Percentiles rank a stretch among this genome's conserved stretches.
Conservation (phyloP, 2,797 vertebrate genomes). For the Champsocephalus gunnari region DNA sequence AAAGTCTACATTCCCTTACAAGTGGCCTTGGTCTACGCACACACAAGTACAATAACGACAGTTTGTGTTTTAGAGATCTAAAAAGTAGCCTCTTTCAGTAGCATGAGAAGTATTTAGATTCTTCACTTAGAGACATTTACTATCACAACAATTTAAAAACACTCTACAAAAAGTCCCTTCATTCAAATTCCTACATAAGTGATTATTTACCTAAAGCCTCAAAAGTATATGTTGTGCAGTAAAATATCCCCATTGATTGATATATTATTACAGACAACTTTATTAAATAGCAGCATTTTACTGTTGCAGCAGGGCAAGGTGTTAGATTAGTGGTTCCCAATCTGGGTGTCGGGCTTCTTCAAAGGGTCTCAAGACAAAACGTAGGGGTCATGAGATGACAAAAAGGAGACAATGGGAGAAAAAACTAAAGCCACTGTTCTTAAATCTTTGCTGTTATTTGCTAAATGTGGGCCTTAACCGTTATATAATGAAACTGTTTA, state of each 20-base stretch:
- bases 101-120: background rate
- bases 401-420: background rate
- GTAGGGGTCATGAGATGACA: background rate
- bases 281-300: background rate
- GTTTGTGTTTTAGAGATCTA: conserved; percentile 32
- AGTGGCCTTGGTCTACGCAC: conserved; percentile 80
- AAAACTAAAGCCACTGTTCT: background rate
- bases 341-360: background rate
- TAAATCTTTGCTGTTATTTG: background rate
- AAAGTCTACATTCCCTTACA: conserved; percentile 85
- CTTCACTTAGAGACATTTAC: background rate
- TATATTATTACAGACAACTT: background rate
- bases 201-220: background rate
- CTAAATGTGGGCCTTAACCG: background rate
- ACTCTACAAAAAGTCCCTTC: background rate
- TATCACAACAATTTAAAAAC: background rate
- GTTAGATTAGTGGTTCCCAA: background rate
- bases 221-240: background rate
- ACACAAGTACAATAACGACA: conserved; percentile 46
- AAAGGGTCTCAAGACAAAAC: background rate
- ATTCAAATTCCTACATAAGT: background rate
- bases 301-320: background rate
- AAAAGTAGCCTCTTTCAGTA: conserved; percentile 16
- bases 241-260: background rate
- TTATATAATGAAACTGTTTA: background rate